These are phyloP conservation scores for Clarias fuscus DNA, from an alignment of 2,797 vertebrate species.

Conservation along the genomic window DNA sequence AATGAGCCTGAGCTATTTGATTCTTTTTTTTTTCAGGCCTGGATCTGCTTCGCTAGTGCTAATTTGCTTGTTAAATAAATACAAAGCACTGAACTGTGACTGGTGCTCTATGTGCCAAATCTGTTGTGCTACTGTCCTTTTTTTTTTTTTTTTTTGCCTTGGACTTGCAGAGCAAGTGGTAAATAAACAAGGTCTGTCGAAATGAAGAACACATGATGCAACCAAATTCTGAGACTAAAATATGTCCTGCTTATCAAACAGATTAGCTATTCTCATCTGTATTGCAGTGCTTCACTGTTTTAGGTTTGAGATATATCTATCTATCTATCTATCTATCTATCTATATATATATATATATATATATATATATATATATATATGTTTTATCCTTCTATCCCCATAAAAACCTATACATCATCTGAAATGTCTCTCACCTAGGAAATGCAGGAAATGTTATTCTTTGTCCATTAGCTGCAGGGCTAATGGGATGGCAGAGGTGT, in stretches of 20 bases:
- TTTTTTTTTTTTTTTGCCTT: conserved; percentile 41
- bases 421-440: conserved; percentile 37
- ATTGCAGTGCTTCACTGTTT: neutral
- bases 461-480: conserved; percentile 45
- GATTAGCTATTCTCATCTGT: neutral
- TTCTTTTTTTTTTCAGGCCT: conserved; percentile 46
- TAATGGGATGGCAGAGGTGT: conserved; percentile 39
- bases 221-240: conserved; percentile 5
- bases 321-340: too few species aligned
- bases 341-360: too few species aligned
- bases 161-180: conserved; percentile 37
- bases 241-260: conserved; percentile 7
- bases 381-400: neutral
- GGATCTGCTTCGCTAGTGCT: conserved; percentile 55
- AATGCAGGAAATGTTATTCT: conserved; percentile 55
- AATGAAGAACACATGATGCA: conserved; percentile 33
- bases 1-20: conserved; percentile 67
- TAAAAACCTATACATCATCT: neutral
- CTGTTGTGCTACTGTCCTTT: conserved; percentile 43
- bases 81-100: conserved; percentile 61
- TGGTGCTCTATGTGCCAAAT: conserved; percentile 48
- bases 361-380: neutral
- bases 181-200: conserved; percentile 47
- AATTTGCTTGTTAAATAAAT: conserved; percentile 66
- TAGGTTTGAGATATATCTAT: neutral